Percentiles rank a stretch among this genome's conserved stretches.
These are phyloP conservation scores for Indri indri DNA, from an alignment of 2,113 vertebrate species.

Conservation along the genomic window DNA sequence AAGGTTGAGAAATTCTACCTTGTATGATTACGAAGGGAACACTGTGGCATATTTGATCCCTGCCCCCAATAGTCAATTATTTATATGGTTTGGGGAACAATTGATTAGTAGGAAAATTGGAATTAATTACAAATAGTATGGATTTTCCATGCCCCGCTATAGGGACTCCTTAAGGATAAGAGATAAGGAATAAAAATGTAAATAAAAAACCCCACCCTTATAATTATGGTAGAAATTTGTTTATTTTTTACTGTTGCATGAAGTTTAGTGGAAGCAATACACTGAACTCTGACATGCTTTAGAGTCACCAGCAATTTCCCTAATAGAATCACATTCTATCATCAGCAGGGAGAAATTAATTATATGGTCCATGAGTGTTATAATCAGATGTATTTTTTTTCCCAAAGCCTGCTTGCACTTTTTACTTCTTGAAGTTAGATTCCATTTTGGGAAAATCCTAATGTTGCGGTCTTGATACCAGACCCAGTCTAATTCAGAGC, in stretches of 20 bases:
- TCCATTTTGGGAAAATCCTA: not conserved
- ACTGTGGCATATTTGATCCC: not conserved
- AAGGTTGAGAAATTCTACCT: not conserved
- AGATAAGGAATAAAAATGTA: not conserved
- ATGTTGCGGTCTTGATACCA: not conserved
- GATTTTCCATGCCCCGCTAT: not conserved
- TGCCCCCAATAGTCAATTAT: not conserved
- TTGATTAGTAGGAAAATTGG: not conserved
- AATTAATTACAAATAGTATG: not conserved
- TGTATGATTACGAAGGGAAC: not conserved
- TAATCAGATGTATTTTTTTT: not conserved
- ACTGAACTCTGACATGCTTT: not conserved
- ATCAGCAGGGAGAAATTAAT: not conserved
- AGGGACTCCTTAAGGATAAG: not conserved
- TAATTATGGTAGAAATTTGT: not conserved
- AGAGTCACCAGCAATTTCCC: not conserved
- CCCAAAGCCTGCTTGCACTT: not conserved
- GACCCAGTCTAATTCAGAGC: not conserved
- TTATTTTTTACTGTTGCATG: not conserved
- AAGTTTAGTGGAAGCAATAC: not conserved
- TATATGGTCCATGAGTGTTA: not conserved
- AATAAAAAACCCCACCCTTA: not conserved
- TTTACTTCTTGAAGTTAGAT: slow-evolving; percentile 31
- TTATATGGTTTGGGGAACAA: not conserved
- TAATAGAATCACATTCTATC: not conserved